Evolutionary conservation across 2,888 invertebrate genomes (phyloP).

Genomic region (Cerastis rubricosa): DNA sequence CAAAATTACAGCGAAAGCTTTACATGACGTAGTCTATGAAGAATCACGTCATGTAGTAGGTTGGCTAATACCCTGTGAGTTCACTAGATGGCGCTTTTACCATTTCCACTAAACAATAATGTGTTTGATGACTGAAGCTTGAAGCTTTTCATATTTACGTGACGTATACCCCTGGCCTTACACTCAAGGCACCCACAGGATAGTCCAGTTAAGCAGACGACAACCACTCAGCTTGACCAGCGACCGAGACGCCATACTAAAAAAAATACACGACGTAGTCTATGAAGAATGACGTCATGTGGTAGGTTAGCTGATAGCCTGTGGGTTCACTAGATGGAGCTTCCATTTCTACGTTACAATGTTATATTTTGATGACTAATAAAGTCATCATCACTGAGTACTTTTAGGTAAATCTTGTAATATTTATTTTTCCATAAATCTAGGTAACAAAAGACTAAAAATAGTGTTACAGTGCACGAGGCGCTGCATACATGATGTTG

Average conservation of each 20-base stretch:
- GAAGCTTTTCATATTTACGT: no score
- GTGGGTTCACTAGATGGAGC: slow-evolving; percentile 27
- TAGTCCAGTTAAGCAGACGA: not conserved
- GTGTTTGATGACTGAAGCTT: not conserved
- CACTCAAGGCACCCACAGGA: no score
- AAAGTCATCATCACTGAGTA: not conserved
- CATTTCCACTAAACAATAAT: not conserved
- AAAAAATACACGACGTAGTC: not conserved
- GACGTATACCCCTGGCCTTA: no score
- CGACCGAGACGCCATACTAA: not conserved
- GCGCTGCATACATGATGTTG: not conserved
- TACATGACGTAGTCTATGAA: not conserved
- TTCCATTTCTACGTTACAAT: not conserved
- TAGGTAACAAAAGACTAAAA: not conserved
- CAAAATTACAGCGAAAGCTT: not conserved
- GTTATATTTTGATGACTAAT: not conserved
- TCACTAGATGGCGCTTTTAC: slow-evolving; percentile 28
- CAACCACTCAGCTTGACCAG: not conserved
- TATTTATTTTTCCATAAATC: not conserved
- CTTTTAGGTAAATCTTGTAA: not conserved
- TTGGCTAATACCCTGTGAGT: not conserved
- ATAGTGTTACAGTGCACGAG: not conserved
- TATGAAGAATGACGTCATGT: slow-evolving; percentile 2
- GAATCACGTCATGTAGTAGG: not conserved
- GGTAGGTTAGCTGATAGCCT: not conserved